These are phyloP conservation scores for Onychostoma macrolepis DNA, from an alignment of 2,113 vertebrate species.

Conservation along the genomic window DNA sequence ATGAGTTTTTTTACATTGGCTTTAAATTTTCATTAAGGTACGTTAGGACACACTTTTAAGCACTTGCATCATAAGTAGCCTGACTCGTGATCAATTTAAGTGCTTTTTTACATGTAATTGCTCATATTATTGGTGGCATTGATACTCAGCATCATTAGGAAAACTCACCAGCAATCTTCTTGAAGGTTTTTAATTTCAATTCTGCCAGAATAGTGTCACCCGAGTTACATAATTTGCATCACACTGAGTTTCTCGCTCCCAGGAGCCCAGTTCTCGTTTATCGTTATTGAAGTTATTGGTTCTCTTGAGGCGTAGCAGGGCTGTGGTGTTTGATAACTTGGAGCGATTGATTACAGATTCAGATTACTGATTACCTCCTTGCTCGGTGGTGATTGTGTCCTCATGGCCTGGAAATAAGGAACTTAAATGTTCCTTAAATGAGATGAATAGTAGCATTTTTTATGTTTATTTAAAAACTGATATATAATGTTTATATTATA, in stretches of 20 bases:
- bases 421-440: not conserved
- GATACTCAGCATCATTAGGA: not conserved
- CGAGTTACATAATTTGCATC: constrained; percentile 13
- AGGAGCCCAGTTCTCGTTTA: not conserved
- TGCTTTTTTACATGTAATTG: constrained; percentile 3
- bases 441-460: not conserved
- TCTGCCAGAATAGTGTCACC: not conserved
- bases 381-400: not conserved
- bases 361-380: constrained; percentile 20
- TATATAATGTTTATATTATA: not conserved
- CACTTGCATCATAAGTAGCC: not conserved
- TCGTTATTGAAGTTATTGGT: constrained; percentile 13
- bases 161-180: not conserved
- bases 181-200: constrained; percentile 24
- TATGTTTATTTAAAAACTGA: not conserved
- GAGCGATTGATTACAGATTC: constrained; percentile 28
- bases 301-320: constrained; percentile 4
- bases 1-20: not conserved
- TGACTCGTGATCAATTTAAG: not conserved
- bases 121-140: not conserved
- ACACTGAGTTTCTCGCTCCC: constrained; percentile 14
- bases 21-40: constrained; percentile 18
- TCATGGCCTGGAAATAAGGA: not conserved
- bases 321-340: constrained; percentile 33
- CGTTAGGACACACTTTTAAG: constrained; percentile 13